These are phyloP conservation scores for Odontomyia ornata DNA, from an alignment of 2,888 invertebrate genomes.

Conservation along the genomic window DNA sequence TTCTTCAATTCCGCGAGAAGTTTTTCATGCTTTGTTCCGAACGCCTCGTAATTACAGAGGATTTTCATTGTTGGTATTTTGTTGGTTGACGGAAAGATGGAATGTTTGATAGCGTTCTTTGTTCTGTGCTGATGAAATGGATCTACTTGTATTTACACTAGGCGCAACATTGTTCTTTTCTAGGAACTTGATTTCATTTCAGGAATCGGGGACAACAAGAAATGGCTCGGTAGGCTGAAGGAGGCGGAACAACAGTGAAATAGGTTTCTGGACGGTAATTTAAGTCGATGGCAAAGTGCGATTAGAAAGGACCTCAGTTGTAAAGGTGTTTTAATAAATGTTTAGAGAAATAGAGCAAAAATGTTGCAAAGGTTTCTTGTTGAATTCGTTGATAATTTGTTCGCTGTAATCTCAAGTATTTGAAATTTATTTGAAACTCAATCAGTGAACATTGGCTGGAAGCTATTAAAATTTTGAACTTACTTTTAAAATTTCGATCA, in stretches of 20 bases:
- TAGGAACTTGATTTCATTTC: neutral
- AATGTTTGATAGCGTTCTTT: neutral
- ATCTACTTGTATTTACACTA: neutral
- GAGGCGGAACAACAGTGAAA: neutral
- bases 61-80: constrained; percentile 15
- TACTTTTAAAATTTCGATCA: too few relatives aligned
- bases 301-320: too few relatives aligned
- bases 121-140: constrained; percentile 1
- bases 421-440: too few relatives aligned
- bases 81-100: neutral
- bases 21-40: neutral
- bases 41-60: constrained; percentile 7
- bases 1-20: neutral
- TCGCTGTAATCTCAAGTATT: too few relatives aligned
- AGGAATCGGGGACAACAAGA: constrained; percentile 1
- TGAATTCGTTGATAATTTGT: too few relatives aligned
- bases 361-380: too few relatives aligned
- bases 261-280: neutral
- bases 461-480: too few relatives aligned
- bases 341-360: too few relatives aligned
- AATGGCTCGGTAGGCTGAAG: neutral
- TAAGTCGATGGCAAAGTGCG: neutral
- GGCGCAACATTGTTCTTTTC: neutral
- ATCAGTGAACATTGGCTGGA: too few relatives aligned
- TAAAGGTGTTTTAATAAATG: too few relatives aligned